Evolutionary conservation across 2,113 vertebrate species (phyloP), one percentile per base, ranked within the genome.

Genomic region (Phodopus roborovskii): DNA sequence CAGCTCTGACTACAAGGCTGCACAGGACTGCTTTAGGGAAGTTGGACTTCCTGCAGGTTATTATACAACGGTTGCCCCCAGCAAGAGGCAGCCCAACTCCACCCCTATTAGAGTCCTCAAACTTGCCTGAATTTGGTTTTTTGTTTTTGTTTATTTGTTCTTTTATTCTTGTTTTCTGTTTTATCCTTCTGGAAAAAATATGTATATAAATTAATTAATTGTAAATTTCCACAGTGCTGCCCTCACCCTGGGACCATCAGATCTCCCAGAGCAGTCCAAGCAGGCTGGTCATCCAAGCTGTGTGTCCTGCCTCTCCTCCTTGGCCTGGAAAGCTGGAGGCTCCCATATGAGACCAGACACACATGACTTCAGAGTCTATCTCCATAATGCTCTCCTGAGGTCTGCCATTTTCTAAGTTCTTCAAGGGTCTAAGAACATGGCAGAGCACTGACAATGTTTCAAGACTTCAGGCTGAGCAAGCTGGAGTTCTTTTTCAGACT

Each of bases 391-490:
- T 79, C 33, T 64, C 1, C 66, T 12, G 53, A 75, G 60, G 24
- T 91, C 79, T 58, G 58, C 58, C 68, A 4, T 48, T 96, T 95
- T 93, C 97, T 96, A 73, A 3, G 2, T 58, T 95, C 48, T 24
- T 58, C n/a, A 81, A 90, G 36, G 39, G 84, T 62, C 71, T 70
- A n/a, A 92, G 75, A 92, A 87, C 96, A 93, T 56, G 98, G 39
- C 85, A 85, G 70, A 88, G 90, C 71, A 53, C 70, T 15, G 1
- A 24, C 58, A 85, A 48, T 77, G 60, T 94, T 93, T 86, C 45
- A 48, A 94, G 68, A 92, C 50, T 77, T 79, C 88, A 94, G n/a
- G 86, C 81, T 81, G 53, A 94, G 83, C 53, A 93, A 68, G n/a
- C 50, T 79, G 88, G 73, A 83, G 92, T 48, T 60, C 58, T 58